Evolutionary conservation across 2,888 invertebrate species (phyloP), one percentile per base, ranked within the genome.

Genomic region (Oscheius myriophilus): DNA sequence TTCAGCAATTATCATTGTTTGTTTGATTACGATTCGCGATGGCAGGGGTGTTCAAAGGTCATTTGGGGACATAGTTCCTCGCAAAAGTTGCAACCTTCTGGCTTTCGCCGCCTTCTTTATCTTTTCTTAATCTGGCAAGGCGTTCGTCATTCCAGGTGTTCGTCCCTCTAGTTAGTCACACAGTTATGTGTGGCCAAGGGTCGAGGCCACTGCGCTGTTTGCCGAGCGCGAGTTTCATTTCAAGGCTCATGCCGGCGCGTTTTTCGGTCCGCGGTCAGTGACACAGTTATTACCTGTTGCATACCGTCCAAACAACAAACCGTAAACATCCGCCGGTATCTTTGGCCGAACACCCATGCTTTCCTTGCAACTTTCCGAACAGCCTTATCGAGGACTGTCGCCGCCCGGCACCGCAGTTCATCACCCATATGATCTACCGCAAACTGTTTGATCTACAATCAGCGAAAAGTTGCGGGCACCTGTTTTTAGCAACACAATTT

Each of bases 141-240:
- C 33, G 33, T 33, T 33, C 33, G 33, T 33, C 33, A 33, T n/a
- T n/a, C n/a, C 33, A 33, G 33, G 33, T 33, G 33, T 33, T 33
- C 33, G 33, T 33, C 33, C 33, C 33, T 33, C 33, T 9, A 33
- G 33, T 33, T 33, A 33, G 33, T 33, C 33, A 33, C 33, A 33
- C 33, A 33, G 33, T 33, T 33, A 11, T 23, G 42, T 21, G 42
- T 41, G 58, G 49, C 25, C 61, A 39, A 11, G 49, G 58, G 25
- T 58, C 43, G 58, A 58, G 58, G 58, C 42, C 58, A 45, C 26
- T 9, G 18, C 23, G 42, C 25, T 46, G 61, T 61, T 61, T 61
- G 61, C 25, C 61, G 16, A 61, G 46, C 25, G 41, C 25, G 61
- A 61, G 61, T 61, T 49, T 14, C 46, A 61, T 61, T 61, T 61